Base-by-base conservation (phyloP, 2,797 vertebrate genomes). In the Urocyon cinereoargenteus region DNA sequence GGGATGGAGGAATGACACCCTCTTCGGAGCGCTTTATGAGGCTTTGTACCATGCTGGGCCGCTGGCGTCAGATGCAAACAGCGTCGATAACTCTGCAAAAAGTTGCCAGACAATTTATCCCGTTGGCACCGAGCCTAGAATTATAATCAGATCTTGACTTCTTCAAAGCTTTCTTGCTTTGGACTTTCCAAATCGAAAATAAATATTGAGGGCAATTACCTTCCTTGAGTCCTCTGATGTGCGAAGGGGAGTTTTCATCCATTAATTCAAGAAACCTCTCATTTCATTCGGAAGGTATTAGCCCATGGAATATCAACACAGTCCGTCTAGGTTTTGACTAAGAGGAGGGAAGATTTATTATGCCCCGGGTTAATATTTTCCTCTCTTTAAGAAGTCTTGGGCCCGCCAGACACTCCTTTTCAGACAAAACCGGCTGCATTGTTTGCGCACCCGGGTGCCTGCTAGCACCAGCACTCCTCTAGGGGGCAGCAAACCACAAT, bases 61-160 rank as follows among this genome's bases (percentile, higher is more conserved):
- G 7, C 34, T 79, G 97, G 93, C 0, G 9, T 88, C 90, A 89
- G 97, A 97, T 70, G 72, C 70, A 70, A 96, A 92, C 59, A 36
- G 79, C 84, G 95, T 95, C 91, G 40, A 90, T 89, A 96, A 84
- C 64, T 86, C 31, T 86, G 73, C 40, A 90, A 72, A 88, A 77
- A 75, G 95, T 94, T 91, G 59, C 93, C 91, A 96, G 97, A 97
- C 90, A 40, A 91, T 94, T 73, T 88, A 94, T 92, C 85, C 96
- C 90, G 0, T 82, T 97, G 93, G 94, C 97, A 96, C 96, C 72
- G 49, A 93, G 96, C 97, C 97, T 98, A 73, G 78, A 95, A 91
- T 94, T 97, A 96, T 91, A 97, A 92, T 95, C 97, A 97, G 95
- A 94, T 98, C 95, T 92, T 97, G 95, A 91, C 93, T 92, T 98